Percentiles rank a stretch among this genome's conserved stretches.
Evolutionary conservation across 2,113 vertebrate species (phyloP).

Genomic region (Dolichotis patagonum): DNA sequence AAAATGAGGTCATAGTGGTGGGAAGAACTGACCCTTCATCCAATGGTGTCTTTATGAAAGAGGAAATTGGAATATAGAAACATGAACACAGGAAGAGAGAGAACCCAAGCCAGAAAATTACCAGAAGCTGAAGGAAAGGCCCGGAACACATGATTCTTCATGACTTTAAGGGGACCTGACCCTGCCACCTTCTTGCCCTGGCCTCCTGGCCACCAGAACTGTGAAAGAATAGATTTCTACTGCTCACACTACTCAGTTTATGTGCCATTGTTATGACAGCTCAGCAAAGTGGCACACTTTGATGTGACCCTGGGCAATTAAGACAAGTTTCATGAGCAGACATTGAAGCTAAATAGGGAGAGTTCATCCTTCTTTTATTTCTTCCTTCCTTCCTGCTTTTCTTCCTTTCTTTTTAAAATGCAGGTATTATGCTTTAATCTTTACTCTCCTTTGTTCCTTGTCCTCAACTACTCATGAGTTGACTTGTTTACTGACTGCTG

Average conservation of each 20-base stretch:
- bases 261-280: neutral
- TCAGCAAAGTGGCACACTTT: neutral
- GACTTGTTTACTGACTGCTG: neutral
- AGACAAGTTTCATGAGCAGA: neutral
- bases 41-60: neutral
- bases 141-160: neutral
- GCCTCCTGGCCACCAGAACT: neutral
- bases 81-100: neutral
- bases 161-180: neutral
- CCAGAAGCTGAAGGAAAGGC: neutral
- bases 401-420: neutral
- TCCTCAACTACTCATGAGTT: neutral
- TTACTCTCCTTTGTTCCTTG: neutral
- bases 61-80: neutral
- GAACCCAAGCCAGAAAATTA: neutral
- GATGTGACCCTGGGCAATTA: neutral
- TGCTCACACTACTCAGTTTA: neutral
- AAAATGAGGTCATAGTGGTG: neutral
- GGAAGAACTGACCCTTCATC: neutral
- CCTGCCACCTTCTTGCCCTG: neutral
- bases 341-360: neutral
- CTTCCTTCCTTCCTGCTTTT: neutral
- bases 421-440: neutral
- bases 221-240: neutral
- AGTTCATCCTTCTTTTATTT: neutral